Base-by-base conservation (phyloP, 2,113 vertebrate species). In the Scolopax mira region DNA sequence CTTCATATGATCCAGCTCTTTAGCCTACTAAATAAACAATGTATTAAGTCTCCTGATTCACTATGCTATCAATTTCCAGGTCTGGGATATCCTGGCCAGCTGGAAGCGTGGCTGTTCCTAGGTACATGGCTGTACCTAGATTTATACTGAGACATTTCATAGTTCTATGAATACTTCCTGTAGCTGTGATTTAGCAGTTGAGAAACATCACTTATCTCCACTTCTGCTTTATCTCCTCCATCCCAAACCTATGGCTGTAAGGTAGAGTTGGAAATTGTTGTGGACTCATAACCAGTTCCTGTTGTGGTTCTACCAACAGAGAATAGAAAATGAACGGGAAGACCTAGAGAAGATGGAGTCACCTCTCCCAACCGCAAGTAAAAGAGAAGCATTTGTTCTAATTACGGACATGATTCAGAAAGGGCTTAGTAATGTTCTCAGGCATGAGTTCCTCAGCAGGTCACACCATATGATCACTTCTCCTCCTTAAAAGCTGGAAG, bases 251-350 rank as follows among this genome's bases (percentile, higher is more conserved):
- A 0, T 69, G 46, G 33, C 28, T 77, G 9, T 49, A 51, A 61
- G 7, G 17, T 18, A 75, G 44, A 7, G 5, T 19, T 86, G 48
- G 35, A 79, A 84, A 70, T 21, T 31, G 19, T 61, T 54, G 21
- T 52, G 22, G 60, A 6, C 25, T 69, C 46, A 46, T 54, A 82
- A 82, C 58, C 33, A 58, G 11, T 51, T 17, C 3, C 79, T 49
- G 4, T 18, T 3, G 6, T 78, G 61, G 27, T 91, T 96, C 72
- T 73, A 37, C 88, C 93, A 69, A 89, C 96, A 99, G 98, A 98
- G 97, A 91, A 97, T 99, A 90, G 97, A 98, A 90, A 98, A 97
- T 64, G 97, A 98, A 41, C 97, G 96, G 78, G 96, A 98, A 49
- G 96, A 96, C 31, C 41, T 97, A 78, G 97, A 97, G 66, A 94